These are phyloP conservation scores for Vulpes vulpes DNA, from an alignment of 2,113 vertebrate genomes.

Conservation along the genomic window DNA sequence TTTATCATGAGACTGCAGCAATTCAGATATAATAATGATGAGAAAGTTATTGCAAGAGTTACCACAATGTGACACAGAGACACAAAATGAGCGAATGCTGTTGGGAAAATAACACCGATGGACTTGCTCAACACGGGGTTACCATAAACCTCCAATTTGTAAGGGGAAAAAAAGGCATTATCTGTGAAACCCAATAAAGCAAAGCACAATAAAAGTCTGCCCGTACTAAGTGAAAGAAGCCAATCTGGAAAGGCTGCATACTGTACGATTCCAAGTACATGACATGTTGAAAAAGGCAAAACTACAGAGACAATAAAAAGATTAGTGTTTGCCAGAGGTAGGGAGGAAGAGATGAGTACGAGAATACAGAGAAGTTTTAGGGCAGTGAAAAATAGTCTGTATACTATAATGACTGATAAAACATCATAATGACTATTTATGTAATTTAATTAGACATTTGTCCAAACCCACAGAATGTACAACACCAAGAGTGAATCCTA, in stretches of 20 bases:
- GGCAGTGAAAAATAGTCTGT: background rate
- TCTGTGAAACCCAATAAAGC: background rate
- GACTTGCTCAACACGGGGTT: background rate
- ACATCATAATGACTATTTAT: background rate
- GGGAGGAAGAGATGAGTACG: background rate
- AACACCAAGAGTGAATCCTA: background rate
- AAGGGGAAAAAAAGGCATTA: background rate
- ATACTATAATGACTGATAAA: background rate
- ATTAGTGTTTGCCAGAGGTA: background rate
- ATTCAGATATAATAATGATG: background rate
- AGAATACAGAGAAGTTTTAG: background rate
- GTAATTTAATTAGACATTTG: background rate
- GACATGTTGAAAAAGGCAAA: background rate
- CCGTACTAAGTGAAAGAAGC: background rate
- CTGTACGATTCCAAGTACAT: background rate
- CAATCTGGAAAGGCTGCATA: background rate
- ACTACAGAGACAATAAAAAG: background rate
- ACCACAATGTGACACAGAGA: background rate
- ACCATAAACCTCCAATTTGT: background rate
- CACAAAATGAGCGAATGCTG: background rate
- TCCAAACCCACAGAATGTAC: background rate
- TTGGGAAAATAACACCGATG: background rate
- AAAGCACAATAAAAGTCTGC: background rate
- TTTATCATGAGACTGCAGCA: background rate
- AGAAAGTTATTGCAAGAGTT: background rate